These are phyloP conservation scores for Pachliopta kotzebuea DNA, from an alignment of 2,888 invertebrate species.

Conservation along the genomic window DNA sequence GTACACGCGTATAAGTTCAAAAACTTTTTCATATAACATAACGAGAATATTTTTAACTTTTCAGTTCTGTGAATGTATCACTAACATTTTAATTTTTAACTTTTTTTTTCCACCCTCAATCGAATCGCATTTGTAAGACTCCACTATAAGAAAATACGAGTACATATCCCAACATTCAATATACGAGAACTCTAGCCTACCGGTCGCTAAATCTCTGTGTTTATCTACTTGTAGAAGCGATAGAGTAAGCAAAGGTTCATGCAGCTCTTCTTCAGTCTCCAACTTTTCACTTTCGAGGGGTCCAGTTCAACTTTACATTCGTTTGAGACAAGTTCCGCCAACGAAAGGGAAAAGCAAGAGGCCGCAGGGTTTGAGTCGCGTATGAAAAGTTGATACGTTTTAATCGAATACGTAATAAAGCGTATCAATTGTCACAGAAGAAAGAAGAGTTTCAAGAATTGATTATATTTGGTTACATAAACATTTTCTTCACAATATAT, in stretches of 20 bases:
- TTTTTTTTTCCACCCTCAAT: constrained; percentile 41
- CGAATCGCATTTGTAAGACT: constrained; percentile 53
- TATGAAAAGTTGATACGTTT: constrained; percentile 12
- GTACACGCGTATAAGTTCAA: constrained; percentile 63
- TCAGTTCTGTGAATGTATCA: constrained; percentile 80
- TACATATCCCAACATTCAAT: constrained; percentile 35
- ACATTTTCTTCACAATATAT: constrained; percentile 44
- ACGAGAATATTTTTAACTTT: constrained; percentile 76
- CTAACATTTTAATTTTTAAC: constrained; percentile 55
- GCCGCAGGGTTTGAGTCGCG: not conserved
- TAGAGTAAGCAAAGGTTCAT: constrained; percentile 56
- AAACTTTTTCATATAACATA: constrained; percentile 71
- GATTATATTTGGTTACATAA: constrained; percentile 56
- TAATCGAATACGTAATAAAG: not conserved
- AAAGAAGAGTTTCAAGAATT: constrained; percentile 30
- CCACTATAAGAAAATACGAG: constrained; percentile 32
- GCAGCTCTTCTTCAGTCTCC: constrained; percentile 32
- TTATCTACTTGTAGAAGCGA: constrained; percentile 58
- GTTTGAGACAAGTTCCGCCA: not conserved
- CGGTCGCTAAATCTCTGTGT: constrained; percentile 33
- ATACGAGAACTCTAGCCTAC: constrained; percentile 30
- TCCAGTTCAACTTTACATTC: too few relatives aligned
- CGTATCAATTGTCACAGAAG: constrained; percentile 11
- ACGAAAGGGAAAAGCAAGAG: not conserved
- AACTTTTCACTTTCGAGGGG: not conserved